Base-by-base conservation (phyloP, 1,140 invertebrate species). In the Matsumurasca onukii region DNA sequence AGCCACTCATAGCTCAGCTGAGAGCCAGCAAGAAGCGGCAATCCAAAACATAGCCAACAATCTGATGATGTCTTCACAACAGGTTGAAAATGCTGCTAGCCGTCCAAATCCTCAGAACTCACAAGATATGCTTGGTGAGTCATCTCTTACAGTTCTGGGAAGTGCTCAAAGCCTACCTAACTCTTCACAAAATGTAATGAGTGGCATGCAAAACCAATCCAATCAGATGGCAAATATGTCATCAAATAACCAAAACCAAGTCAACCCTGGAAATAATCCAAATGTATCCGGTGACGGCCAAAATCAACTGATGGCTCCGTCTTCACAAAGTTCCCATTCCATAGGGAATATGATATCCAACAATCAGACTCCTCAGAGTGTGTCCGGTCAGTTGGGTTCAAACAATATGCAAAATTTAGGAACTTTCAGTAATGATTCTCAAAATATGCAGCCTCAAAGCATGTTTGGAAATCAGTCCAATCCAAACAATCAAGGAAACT, bases 291-390 rank as follows among this genome's bases (percentile, higher is more conserved):
- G n/a, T 59, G 15, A 59, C 22, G 2, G 25, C 55, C 34, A 39
- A 39, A 39, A 17, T 39, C 17, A 5, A 5, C 34, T 9, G 5
- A 39, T 39, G 34, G 17, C 17, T 22, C 5, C 55, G 3, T 24
- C 55, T 5, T 59, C 25, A 59, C 55, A 59, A 27, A 27, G 55
- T 27, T 59, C 55, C 12, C 55, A 59, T n/a, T 27, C 30, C 24
- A 59, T 59, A 27, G 55, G 24, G 30, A 59, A 63, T 20, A 63
- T 63, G 61, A 63, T 63, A 20, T 17, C 61, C n/a, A 63, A 24
- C 34, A n/a, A 29, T 31, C 34, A 3, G 17, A 66, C 17, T 66
- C 1, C 64, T 5, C 64, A 52, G 22, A 51, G 13, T 20, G 27
- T 65, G 2, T 30, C 24, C 17, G 31, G 25, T 31, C 34, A 39